These are phyloP conservation scores for Caenorhabditis afra DNA, from an alignment of 2,888 invertebrate species.

Conservation along the genomic window DNA sequence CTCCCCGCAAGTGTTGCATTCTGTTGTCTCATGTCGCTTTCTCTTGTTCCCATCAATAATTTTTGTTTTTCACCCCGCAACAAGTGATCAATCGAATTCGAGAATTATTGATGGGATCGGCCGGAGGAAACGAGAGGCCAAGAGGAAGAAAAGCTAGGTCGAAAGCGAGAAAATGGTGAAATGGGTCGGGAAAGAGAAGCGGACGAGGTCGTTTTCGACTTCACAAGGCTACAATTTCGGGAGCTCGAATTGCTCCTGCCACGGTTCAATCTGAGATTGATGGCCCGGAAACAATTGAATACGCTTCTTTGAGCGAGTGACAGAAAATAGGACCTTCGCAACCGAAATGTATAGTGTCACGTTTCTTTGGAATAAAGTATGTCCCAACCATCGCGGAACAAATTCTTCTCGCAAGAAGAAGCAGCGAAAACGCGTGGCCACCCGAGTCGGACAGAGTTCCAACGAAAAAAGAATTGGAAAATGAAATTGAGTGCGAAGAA, in stretches of 20 bases:
- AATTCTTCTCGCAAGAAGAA: neutral
- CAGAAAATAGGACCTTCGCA: too few relatives aligned
- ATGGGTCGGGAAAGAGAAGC: neutral
- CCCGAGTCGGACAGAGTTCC: conserved; percentile 28
- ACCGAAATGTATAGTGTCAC: too few relatives aligned
- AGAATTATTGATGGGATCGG: conserved; percentile 4
- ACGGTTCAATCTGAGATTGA: conserved; percentile 31
- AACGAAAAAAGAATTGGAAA: conserved; percentile 31
- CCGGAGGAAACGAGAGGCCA: neutral
- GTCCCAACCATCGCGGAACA: conserved; percentile 14
- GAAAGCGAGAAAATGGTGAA: neutral
- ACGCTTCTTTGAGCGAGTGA: conserved; percentile 17
- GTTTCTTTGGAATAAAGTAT: too few relatives aligned
- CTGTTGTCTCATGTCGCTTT: conserved; percentile 13
- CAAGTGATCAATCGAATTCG: conserved; percentile 23
- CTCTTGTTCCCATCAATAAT: conserved; percentile 46
- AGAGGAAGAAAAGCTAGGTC: neutral
- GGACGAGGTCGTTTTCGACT: neutral
- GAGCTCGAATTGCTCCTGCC: conserved; percentile 20
- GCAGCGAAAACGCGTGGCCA: conserved; percentile 25
- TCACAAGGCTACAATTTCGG: conserved; percentile 13
- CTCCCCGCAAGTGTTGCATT: conserved; percentile 44
- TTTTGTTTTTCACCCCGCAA: conserved; percentile 27
- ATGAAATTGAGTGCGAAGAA: conserved; percentile 54
- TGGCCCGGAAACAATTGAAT: conserved; percentile 32